Percentiles rank a stretch among this genome's conserved stretches.
phyloP scores from a whole-genome alignment of 2,113 vertebrate species.

The Stigmatopora argus region DNA sequence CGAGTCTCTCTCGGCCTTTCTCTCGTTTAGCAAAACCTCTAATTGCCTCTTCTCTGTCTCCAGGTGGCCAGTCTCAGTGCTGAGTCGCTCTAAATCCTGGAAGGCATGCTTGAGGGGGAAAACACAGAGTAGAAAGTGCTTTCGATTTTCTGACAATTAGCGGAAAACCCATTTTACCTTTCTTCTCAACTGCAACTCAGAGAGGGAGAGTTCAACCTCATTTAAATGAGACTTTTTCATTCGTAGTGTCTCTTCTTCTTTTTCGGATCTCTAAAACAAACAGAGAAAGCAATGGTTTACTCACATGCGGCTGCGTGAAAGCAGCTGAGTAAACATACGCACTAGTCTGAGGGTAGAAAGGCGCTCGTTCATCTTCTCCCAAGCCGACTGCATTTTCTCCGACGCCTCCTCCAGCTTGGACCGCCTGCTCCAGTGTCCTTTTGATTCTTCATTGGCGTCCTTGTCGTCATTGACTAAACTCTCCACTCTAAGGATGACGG shows the following conservation, averaged over 20 bases:
- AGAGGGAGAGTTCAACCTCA: constrained; percentile 47
- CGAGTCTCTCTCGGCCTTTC: constrained; percentile 31
- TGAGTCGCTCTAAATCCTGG: constrained; percentile 27
- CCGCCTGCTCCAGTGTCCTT: constrained; percentile 8
- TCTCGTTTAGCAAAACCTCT: constrained; percentile 40
- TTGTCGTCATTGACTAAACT: constrained; percentile 18
- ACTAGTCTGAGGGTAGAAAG: constrained; percentile 44
- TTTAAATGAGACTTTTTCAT: constrained; percentile 50
- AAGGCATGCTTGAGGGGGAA: constrained; percentile 41
- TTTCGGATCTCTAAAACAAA: constrained; percentile 45
- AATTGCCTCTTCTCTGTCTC: constrained; percentile 35
- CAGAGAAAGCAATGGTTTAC: neutral
- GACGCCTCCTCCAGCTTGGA: constrained; percentile 15
- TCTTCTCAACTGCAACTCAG: constrained; percentile 45
- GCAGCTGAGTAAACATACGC: neutral
- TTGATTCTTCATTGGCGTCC: constrained; percentile 34
- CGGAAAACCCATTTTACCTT: constrained; percentile 45
- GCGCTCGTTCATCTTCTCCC: constrained; percentile 27
- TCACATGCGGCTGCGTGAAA: neutral
- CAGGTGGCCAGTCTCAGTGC: constrained; percentile 37
- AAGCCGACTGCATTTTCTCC: constrained; percentile 29
- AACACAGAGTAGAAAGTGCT: neutral
- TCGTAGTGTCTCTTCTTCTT: constrained; percentile 46
- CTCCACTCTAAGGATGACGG: constrained; percentile 16
- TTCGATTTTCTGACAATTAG: neutral